Percentiles rank a stretch among this genome's conserved stretches.
Evolutionary conservation across 2,888 invertebrate genomes (phyloP).

Genomic region (Orgyia antiqua): DNA sequence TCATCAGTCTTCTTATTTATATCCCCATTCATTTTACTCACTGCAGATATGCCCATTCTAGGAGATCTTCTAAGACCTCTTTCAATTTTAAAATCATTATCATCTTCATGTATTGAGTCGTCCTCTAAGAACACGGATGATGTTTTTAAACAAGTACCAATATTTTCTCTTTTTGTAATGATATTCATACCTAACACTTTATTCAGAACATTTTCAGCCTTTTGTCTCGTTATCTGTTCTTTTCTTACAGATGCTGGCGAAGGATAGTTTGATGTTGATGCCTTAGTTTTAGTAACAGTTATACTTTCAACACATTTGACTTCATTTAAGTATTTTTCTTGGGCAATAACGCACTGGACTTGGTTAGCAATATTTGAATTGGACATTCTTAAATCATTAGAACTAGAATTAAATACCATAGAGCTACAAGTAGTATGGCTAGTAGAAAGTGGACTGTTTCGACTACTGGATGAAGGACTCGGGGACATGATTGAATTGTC

Average conservation of each 20-base stretch:
- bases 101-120: constrained; percentile 61
- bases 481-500: constrained; percentile 63
- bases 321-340: constrained; percentile 73
- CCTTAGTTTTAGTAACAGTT: constrained; percentile 60
- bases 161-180: constrained; percentile 60
- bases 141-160: constrained; percentile 63
- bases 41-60: constrained; percentile 67
- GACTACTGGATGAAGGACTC: constrained; percentile 69
- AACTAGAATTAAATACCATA: constrained; percentile 75
- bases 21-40: constrained; percentile 72
- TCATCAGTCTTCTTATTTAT: constrained; percentile 67
- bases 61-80: constrained; percentile 64
- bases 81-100: constrained; percentile 61
- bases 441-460: constrained; percentile 71
- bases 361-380: constrained; percentile 69
- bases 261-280: constrained; percentile 43
- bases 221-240: constrained; percentile 67
- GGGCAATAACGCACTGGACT: constrained; percentile 74
- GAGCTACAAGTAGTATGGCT: constrained; percentile 75
- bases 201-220: constrained; percentile 68
- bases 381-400: constrained; percentile 69
- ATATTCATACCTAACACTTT: constrained; percentile 73
- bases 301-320: constrained; percentile 71
- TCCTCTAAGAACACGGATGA: constrained; percentile 70
- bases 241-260: constrained; percentile 59